Evolutionary conservation across 2,888 invertebrate species (phyloP).

Genomic region (Heliconius cydno): DNA sequence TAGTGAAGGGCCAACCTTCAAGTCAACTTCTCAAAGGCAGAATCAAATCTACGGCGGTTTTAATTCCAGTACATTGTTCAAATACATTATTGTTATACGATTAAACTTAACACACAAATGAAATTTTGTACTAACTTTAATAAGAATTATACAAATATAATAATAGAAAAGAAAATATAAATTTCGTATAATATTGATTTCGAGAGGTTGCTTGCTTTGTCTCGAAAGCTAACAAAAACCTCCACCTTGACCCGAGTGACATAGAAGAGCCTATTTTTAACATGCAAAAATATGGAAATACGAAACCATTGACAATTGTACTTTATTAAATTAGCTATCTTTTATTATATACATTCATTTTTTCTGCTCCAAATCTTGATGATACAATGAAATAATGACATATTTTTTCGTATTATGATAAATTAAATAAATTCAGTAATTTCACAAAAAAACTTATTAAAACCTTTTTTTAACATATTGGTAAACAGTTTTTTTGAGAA

Average conservation of each 20-base stretch:
- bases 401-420: neutral
- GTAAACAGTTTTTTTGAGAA: too few species aligned
- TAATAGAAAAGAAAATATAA: neutral
- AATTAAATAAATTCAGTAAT: neutral
- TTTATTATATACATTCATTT: neutral
- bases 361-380: neutral
- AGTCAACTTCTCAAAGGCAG: too few species aligned
- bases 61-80: too few species aligned
- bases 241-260: conserved; percentile 18
- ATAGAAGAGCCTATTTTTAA: neutral
- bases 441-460: too few species aligned
- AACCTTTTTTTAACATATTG: too few species aligned
- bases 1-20: too few species aligned
- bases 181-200: neutral
- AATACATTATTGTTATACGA: neutral
- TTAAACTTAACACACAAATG: neutral
- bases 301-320: neutral
- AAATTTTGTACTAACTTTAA: neutral
- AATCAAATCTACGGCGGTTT: too few species aligned
- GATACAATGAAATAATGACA: neutral
- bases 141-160: neutral
- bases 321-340: neutral
- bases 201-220: neutral
- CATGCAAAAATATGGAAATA: conserved; percentile 5
- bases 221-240: neutral